These are phyloP conservation scores for Varanus komodoensis DNA, from an alignment of 2,113 vertebrate species.

Conservation along the genomic window DNA sequence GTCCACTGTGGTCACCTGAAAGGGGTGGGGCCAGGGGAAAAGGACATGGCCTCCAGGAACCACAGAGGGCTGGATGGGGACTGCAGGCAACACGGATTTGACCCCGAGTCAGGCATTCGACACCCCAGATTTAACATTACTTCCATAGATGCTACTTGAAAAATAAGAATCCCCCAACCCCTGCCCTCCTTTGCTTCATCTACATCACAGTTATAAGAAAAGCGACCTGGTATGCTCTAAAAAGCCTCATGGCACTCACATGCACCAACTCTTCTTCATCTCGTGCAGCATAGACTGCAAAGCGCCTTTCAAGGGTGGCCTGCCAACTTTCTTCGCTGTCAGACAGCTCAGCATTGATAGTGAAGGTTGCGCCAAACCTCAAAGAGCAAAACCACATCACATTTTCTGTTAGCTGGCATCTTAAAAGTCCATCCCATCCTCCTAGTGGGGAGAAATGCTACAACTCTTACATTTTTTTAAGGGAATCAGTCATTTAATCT, in stretches of 20 bases:
- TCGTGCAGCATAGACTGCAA: constrained; percentile 83
- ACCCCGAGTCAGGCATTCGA: too few relatives aligned
- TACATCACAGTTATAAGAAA: not conserved
- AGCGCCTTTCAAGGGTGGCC: constrained; percentile 82
- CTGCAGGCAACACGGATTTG: too few relatives aligned
- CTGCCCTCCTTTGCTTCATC: not conserved
- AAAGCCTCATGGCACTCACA: constrained; percentile 76
- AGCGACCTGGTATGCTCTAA: not conserved
- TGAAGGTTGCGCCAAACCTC: constrained; percentile 92
- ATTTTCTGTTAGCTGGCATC: not conserved
- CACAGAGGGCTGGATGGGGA: too few relatives aligned
- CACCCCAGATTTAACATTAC: too few relatives aligned
- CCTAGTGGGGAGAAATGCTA: not conserved
- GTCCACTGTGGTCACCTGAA: too few relatives aligned
- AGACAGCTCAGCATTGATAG: constrained; percentile 84
- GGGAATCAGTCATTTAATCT: not conserved
- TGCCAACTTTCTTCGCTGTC: constrained; percentile 74
- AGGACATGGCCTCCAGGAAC: too few relatives aligned
- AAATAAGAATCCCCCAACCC: constrained; percentile 18
- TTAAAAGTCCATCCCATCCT: not conserved
- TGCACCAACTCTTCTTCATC: constrained; percentile 90
- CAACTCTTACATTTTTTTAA: not conserved
- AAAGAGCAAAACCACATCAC: not conserved
- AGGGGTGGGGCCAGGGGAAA: too few relatives aligned
- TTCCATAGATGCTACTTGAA: not conserved